phyloP scores from a whole-genome alignment of 2,113 vertebrate genomes.

The Mellivora capensis region DNA sequence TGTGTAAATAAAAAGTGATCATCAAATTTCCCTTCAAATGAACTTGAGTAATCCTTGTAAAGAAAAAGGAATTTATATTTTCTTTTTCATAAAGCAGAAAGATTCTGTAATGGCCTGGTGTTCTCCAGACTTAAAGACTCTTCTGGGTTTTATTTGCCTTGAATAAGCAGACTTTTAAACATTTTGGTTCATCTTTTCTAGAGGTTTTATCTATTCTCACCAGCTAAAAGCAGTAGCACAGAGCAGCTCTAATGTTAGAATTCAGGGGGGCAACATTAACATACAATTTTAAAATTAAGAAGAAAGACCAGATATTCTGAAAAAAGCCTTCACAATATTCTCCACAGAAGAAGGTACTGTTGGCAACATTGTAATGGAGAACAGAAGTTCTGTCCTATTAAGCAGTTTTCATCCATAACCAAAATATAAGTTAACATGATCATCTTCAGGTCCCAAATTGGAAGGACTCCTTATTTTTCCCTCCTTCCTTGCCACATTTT shows the following conservation, averaged over 20 bases:
- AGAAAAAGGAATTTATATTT: conserved; percentile 31
- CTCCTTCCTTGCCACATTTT: neutral
- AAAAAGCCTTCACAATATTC: neutral
- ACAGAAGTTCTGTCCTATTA: neutral
- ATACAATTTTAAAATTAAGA: conserved; percentile 7
- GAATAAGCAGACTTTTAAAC: conserved; percentile 14
- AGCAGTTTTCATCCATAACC: neutral
- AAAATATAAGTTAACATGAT: neutral
- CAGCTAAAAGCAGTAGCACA: neutral
- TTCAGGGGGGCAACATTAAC: neutral
- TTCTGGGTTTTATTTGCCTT: conserved; percentile 28
- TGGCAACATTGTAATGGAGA: neutral
- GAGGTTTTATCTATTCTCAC: neutral
- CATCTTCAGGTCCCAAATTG: neutral
- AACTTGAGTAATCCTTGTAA: neutral
- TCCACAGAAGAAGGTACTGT: neutral
- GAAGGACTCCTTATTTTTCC: neutral
- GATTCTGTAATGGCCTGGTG: neutral
- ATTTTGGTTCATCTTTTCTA: neutral
- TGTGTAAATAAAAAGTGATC: neutral
- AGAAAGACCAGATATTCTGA: neutral
- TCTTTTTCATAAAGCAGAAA: conserved; percentile 7
- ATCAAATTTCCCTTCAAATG: conserved; percentile 23
- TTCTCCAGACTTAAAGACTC: neutral
- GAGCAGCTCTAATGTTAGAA: neutral